These are phyloP conservation scores for Matsumyia berberina DNA, from an alignment of 2,888 invertebrate species.

Conservation along the genomic window DNA sequence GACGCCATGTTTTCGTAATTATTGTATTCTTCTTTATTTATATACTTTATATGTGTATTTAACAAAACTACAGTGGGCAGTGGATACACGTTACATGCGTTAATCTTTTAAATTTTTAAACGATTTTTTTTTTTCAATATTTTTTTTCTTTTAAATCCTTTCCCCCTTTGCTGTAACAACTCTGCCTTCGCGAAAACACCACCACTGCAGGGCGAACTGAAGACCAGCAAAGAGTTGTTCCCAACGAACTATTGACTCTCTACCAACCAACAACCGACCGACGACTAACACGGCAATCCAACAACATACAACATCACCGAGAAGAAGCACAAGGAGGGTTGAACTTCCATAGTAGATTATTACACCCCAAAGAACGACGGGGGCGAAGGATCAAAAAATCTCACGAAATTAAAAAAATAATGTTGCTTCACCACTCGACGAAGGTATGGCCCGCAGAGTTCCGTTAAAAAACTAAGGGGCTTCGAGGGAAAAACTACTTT, in stretches of 20 bases:
- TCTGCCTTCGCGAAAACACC: slow-evolving; percentile 66
- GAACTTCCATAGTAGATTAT: slow-evolving; percentile 59
- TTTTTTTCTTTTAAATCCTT: slow-evolving; percentile 25
- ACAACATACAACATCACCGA: slow-evolving; percentile 63
- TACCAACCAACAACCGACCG: slow-evolving; percentile 75
- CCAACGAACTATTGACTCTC: slow-evolving; percentile 70
- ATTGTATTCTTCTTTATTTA: slow-evolving; percentile 46
- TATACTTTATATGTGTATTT: slow-evolving; percentile 41
- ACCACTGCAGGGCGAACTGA: slow-evolving; percentile 70
- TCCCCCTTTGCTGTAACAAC: slow-evolving; percentile 64
- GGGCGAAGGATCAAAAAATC: slow-evolving; percentile 56
- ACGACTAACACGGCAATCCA: slow-evolving; percentile 69
- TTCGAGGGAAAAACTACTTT: slow-evolving; percentile 28
- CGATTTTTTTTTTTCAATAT: slow-evolving; percentile 21
- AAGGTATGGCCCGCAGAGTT: slow-evolving; percentile 9
- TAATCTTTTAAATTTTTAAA: slow-evolving; percentile 32
- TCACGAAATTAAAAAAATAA: slow-evolving; percentile 22
- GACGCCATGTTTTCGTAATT: slow-evolving; percentile 73
- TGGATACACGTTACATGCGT: slow-evolving; percentile 46
- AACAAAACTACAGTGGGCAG: slow-evolving; percentile 51
- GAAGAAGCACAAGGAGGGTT: slow-evolving; percentile 68
- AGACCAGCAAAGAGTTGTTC: slow-evolving; percentile 71
- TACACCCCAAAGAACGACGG: slow-evolving; percentile 67
- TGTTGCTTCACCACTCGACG: neutral
- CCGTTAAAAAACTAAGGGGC: slow-evolving; percentile 13